These are phyloP conservation scores for Naja naja DNA, from an alignment of 2,113 vertebrate genomes.

Conservation along the genomic window DNA sequence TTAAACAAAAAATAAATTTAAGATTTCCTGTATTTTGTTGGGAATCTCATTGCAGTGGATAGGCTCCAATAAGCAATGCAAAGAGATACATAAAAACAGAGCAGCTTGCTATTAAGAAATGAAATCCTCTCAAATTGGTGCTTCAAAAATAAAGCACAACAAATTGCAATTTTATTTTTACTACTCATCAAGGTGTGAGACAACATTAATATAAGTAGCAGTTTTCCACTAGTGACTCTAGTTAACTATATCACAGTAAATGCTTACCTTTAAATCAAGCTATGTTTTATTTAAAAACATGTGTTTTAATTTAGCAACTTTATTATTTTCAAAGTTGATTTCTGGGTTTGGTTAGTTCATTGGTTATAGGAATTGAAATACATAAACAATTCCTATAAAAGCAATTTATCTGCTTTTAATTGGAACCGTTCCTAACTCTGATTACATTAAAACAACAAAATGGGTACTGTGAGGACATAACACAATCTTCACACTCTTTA, in stretches of 20 bases:
- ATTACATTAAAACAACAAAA: neutral
- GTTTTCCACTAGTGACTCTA: slow-evolving; percentile 30
- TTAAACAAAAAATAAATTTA: neutral
- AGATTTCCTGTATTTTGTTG: neutral
- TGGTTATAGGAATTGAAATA: neutral
- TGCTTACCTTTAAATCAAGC: neutral
- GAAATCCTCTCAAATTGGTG: slow-evolving; percentile 12
- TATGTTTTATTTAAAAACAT: neutral
- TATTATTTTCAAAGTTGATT: neutral
- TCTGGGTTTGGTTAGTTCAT: neutral
- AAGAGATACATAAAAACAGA: neutral
- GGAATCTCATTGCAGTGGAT: neutral
- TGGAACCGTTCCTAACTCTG: neutral
- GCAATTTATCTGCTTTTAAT: neutral
- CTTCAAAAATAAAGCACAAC: slow-evolving; percentile 51
- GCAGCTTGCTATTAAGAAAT: neutral
- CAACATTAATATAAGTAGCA: slow-evolving; percentile 54
- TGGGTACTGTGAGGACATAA: neutral
- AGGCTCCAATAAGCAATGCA: neutral
- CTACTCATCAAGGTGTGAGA: slow-evolving; percentile 59
- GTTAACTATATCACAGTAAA: neutral
- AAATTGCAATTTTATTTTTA: slow-evolving; percentile 63
- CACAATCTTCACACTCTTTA: neutral
- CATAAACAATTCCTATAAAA: neutral
- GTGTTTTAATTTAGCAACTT: neutral